phyloP scores from a whole-genome alignment of 2,888 invertebrate genomes.

The Hybos culiciformis region DNA sequence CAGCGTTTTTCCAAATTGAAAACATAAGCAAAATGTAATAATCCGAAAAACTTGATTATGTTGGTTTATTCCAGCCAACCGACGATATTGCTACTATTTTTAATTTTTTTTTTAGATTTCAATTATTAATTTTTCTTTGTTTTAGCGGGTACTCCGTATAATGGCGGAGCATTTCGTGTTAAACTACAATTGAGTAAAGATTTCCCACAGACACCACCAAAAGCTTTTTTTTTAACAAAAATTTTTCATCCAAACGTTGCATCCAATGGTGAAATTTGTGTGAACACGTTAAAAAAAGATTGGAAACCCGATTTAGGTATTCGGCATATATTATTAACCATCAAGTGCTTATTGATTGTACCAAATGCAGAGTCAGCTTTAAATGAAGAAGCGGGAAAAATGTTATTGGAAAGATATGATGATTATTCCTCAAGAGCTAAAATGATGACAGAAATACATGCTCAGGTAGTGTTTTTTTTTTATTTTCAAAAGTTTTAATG shows the following conservation, averaged over 20 bases:
- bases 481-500: too few relatives aligned
- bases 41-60: too few relatives aligned
- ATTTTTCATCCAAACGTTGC: conserved; percentile 97
- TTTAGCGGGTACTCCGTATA: conserved; percentile 80
- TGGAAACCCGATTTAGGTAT: conserved; percentile 94
- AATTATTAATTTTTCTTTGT: conserved; percentile 3
- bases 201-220: conserved; percentile 84
- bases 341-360: conserved; percentile 90
- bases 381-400: conserved; percentile 92
- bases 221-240: conserved; percentile 85
- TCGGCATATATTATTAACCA: conserved; percentile 82
- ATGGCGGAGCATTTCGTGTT: conserved; percentile 76
- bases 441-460: conserved; percentile 87
- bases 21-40: too few relatives aligned
- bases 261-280: conserved; percentile 87
- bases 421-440: conserved; percentile 79
- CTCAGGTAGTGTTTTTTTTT: conserved; percentile 49
- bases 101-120: background rate
- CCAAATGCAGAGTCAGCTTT: conserved; percentile 95
- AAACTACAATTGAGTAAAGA: conserved; percentile 83
- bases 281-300: conserved; percentile 89
- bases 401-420: conserved; percentile 83
- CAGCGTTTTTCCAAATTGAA: too few relatives aligned
- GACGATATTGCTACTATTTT: too few relatives aligned
- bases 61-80: too few relatives aligned